Percentiles rank a stretch among this genome's conserved stretches.
phyloP scores from a whole-genome alignment of 2,888 invertebrate species.

The Eremobia ochroleuca region DNA sequence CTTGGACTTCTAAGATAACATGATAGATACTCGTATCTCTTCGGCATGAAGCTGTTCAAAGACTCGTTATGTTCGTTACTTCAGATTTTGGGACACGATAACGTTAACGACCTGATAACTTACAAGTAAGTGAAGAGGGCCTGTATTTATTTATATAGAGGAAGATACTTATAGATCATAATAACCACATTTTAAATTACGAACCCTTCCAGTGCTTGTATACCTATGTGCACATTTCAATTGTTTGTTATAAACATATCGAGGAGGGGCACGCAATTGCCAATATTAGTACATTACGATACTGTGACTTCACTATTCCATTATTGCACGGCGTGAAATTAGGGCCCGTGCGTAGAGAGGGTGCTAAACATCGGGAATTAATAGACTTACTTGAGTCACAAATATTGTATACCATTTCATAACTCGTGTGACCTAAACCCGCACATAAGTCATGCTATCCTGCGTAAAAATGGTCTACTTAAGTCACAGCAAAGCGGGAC shows the following conservation, averaged over 20 bases:
- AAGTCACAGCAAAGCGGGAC: too few relatives aligned
- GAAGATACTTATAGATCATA: neutral
- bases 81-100: slow-evolving; percentile 37
- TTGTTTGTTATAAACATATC: neutral
- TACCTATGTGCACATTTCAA: neutral
- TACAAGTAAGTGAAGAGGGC: slow-evolving; percentile 14
- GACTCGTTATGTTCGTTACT: slow-evolving; percentile 39
- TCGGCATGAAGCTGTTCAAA: slow-evolving; percentile 38
- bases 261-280: neutral
- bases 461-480: too few relatives aligned
- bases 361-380: too few relatives aligned
- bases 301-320: too few relatives aligned
- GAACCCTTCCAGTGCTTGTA: neutral
- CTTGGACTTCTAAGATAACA: slow-evolving; percentile 52
- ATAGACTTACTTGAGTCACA: too few relatives aligned
- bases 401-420: too few relatives aligned
- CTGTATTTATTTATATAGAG: neutral
- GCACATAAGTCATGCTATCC: too few relatives aligned
- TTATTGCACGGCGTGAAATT: too few relatives aligned
- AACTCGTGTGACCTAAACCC: too few relatives aligned
- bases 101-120: slow-evolving; percentile 34
- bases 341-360: too few relatives aligned
- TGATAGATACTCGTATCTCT: slow-evolving; percentile 42
- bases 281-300: too few relatives aligned
- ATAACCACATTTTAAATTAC: neutral